Evolutionary conservation across 1,140 invertebrate species (phyloP), one percentile per base, ranked within the genome.

Genomic region (Acromyrmex charruanus): DNA sequence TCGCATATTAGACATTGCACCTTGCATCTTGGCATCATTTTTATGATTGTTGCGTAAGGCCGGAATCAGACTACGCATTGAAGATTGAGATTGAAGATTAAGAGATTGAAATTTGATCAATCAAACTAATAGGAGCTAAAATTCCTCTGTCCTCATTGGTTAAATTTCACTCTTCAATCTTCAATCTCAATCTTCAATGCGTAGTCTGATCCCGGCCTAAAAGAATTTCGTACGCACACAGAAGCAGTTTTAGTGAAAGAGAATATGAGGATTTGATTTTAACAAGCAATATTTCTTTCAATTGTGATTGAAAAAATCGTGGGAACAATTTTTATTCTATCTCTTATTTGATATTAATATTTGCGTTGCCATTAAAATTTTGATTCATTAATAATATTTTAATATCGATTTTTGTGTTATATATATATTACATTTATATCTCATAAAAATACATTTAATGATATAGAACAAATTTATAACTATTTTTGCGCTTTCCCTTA

Each of bases 21-120:
- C 55, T 74, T 63, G 55, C 72, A 49, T 55, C 18, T 84, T 49
- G 58, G 28, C 12, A 75, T 31, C n/a, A 74, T 44, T 84, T 84
- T 74, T 74, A 16, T 25, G 12, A 7, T 3, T 31, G 80, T 35
- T 35, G 31, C 6, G 31, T 35, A 35, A 35, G 31, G 5, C 31
- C 5, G 31, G 31, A 35, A 35, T 35, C 31, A 35, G 31, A 35
- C 5, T 35, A 35, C 5, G 31, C 31, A 31, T 31, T 31, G 31
- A 6, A 31, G 31, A 31, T 31, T 31, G 31, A 31, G 31, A 31
- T 31, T 31, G 31, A 31, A 31, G 31, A 31, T 35, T 35, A 35
- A 35, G 31, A 35, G 31, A 31, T 6, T 35, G 5, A 35, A 35
- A 35, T 35, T 35, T 35, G 5, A 6, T 2, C 31, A 35, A 35